Percentiles rank a stretch among this genome's conserved stretches.
phyloP scores from a whole-genome alignment of 2,113 vertebrate species.

The Eptesicus fuscus region DNA sequence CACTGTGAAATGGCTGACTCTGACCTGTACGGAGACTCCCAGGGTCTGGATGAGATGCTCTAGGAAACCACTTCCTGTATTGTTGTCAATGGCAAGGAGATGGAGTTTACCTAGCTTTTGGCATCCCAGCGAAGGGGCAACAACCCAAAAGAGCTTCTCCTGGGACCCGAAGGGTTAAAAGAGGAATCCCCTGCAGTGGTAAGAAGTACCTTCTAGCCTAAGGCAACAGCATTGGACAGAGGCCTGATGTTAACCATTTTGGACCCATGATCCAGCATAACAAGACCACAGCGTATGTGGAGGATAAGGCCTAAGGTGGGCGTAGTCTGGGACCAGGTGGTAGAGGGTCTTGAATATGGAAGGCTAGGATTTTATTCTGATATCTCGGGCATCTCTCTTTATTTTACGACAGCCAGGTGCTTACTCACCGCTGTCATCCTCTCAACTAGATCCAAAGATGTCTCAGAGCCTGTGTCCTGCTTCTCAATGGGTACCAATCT shows the following conservation, averaged over 20 bases:
- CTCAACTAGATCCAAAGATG: fast-evolving
- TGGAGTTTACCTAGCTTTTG: not conserved
- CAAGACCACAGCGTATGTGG: not conserved
- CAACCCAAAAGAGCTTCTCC: not conserved
- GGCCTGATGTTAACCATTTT: too few relatives aligned
- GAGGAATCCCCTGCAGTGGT: not conserved
- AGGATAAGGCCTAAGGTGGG: not conserved
- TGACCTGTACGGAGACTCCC: not conserved
- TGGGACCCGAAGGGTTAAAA: not conserved
- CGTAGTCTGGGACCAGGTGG: not conserved
- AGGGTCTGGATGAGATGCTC: not conserved
- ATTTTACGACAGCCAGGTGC: not conserved
- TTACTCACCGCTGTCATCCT: fast-evolving
- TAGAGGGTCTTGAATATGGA: not conserved
- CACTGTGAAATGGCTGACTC: not conserved
- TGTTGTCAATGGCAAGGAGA: not conserved
- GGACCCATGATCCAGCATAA: not conserved
- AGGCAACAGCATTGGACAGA: not conserved
- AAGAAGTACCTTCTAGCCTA: not conserved
- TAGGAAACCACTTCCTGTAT: not conserved
- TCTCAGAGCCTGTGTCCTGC: not conserved
- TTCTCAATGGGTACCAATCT: not conserved
- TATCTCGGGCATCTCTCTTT: not conserved
- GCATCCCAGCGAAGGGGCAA: not conserved
- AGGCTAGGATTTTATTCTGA: not conserved